phyloP scores from a whole-genome alignment of 2,113 vertebrate genomes.

The Upupa epops region DNA sequence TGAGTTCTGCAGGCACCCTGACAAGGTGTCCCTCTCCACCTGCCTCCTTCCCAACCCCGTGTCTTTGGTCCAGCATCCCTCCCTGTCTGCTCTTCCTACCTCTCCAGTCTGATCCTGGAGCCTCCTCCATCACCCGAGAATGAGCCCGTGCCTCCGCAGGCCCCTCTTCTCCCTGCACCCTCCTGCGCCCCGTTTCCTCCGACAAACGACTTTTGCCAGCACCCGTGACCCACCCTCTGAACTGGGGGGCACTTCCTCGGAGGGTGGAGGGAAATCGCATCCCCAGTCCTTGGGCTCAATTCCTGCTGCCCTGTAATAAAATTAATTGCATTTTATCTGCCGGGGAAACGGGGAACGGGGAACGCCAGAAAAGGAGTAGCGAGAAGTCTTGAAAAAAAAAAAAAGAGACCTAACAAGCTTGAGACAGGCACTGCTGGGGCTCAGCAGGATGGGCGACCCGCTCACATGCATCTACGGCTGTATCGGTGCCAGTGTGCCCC shows the following conservation, averaged over 20 bases:
- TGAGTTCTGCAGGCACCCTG: not conserved
- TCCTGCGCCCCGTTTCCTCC: not conserved
- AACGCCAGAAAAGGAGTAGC: not conserved
- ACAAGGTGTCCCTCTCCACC: not conserved
- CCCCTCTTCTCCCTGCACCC: not conserved
- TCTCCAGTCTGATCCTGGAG: not conserved
- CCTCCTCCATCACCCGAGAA: not conserved
- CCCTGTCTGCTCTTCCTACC: not conserved
- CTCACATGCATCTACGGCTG: not conserved
- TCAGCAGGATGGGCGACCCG: not conserved
- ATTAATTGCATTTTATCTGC: not conserved
- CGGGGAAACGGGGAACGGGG: no score
- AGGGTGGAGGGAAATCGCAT: not conserved
- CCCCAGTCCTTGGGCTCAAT: not conserved
- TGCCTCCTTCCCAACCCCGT: not conserved
- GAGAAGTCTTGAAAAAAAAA: not conserved
- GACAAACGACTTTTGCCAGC: not conserved
- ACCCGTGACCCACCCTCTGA: constrained; percentile 11
- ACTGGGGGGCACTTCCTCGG: not conserved
- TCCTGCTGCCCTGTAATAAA: not conserved
- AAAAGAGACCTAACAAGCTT: not conserved
- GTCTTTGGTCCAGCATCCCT: not conserved
- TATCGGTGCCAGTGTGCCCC: not conserved
- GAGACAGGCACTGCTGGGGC: not conserved
- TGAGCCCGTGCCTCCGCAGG: not conserved